A percentile compares a stretch with the other conserved stretches of the same genome.
These are phyloP conservation scores for Suillia variegata DNA, from an alignment of 2,888 invertebrate genomes.

Conservation along the genomic window DNA sequence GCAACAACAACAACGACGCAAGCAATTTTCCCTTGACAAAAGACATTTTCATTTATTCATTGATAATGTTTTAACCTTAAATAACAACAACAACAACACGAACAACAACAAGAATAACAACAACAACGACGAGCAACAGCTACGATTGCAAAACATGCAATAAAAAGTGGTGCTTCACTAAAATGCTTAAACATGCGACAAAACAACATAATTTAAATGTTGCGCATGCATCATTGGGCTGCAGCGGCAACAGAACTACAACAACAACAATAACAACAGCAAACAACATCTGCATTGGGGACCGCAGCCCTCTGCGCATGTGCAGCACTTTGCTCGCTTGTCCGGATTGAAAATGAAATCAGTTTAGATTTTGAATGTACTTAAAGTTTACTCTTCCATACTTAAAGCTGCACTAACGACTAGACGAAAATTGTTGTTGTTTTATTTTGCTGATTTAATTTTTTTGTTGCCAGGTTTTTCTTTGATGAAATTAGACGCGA, in stretches of 20 bases:
- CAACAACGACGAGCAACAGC: constrained; percentile 27
- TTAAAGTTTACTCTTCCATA: too few species aligned
- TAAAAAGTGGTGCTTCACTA: not conserved
- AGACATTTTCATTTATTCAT: constrained; percentile 56
- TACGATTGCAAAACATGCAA: not conserved
- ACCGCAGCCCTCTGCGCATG: constrained; percentile 36
- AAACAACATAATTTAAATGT: constrained; percentile 57
- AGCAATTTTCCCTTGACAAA: constrained; percentile 47
- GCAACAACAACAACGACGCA: constrained; percentile 36
- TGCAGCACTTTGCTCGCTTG: not conserved
- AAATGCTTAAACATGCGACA: constrained; percentile 48
- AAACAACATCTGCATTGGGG: constrained; percentile 32
- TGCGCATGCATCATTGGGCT: constrained; percentile 44
- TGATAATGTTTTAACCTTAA: constrained; percentile 44
- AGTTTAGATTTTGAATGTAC: constrained; percentile 23
- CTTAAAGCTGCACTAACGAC: too few species aligned
- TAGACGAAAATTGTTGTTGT: too few species aligned
- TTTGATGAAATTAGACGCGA: too few species aligned
- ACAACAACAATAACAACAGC: constrained; percentile 4
- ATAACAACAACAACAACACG: constrained; percentile 23
- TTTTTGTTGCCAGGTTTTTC: too few species aligned
- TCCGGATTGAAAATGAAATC: constrained; percentile 51
- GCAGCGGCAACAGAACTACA: too few species aligned
- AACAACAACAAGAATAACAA: constrained; percentile 24
- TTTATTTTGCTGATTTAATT: too few species aligned